A percentile compares a stretch with the other conserved stretches of the same genome.
phyloP scores from a whole-genome alignment of 2,113 vertebrate species.

The Orientallactaga bullata region DNA sequence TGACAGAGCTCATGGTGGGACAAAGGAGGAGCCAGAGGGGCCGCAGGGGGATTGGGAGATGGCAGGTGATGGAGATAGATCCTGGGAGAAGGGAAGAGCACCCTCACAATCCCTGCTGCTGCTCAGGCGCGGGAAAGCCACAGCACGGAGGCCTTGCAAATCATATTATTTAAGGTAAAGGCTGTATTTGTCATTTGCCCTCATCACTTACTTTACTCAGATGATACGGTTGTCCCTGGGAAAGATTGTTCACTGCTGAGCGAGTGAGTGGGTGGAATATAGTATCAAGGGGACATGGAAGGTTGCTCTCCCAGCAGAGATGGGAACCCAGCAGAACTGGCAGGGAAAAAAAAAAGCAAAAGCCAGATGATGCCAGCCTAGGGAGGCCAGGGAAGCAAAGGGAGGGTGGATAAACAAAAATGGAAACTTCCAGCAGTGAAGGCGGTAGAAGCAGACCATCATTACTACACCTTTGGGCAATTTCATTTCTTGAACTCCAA shows the following conservation, averaged over 20 bases:
- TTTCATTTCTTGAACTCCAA: conserved; percentile 36
- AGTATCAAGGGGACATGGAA: background rate
- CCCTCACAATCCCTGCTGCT: background rate
- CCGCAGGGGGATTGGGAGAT: background rate
- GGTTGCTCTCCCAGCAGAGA: background rate
- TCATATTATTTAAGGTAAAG: conserved; percentile 37
- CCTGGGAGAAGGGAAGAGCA: background rate
- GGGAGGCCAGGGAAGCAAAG: background rate
- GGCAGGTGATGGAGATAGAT: no score
- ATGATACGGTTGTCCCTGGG: background rate
- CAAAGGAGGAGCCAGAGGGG: background rate
- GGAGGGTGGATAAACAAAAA: background rate
- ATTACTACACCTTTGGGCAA: background rate
- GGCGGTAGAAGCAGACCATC: background rate
- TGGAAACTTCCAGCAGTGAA: conserved; percentile 8
- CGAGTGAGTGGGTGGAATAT: background rate
- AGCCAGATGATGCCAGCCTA: background rate
- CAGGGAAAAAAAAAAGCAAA: no score
- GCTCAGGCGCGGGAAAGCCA: background rate
- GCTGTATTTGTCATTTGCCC: background rate
- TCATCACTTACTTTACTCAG: background rate
- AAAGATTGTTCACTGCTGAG: background rate
- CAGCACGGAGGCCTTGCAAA: background rate
- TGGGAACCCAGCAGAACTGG: background rate
- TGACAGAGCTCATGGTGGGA: background rate